These are phyloP conservation scores for Ormyrus rosae DNA, from an alignment of 2,888 invertebrate genomes.

Conservation along the genomic window DNA sequence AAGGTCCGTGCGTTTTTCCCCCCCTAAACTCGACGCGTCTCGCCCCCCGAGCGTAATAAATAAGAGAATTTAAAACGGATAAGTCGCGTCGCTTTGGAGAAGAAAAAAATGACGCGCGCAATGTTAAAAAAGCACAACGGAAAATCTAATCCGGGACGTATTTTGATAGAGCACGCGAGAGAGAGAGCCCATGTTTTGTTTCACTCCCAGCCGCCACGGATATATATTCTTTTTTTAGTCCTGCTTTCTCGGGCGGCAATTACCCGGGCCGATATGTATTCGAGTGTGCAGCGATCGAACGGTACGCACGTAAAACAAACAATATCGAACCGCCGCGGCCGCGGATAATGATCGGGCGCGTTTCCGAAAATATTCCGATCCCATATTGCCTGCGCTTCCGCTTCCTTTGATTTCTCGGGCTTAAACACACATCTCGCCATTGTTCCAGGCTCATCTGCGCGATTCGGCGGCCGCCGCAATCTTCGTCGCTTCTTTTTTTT, in stretches of 20 bases:
- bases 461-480: no score
- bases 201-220: neutral
- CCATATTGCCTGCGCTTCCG: no score
- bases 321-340: neutral
- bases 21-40: neutral
- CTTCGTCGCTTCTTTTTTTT: no score
- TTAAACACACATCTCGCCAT: no score
- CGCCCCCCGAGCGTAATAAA: constrained; percentile 18
- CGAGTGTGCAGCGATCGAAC: neutral
- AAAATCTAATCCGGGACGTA: constrained; percentile 31
- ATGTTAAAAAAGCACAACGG: constrained; percentile 32
- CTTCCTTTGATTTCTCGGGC: no score
- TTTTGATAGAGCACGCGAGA: constrained; percentile 36
- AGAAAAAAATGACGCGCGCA: constrained; percentile 12
- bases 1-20: neutral
- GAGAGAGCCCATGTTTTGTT: neutral
- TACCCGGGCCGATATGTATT: neutral
- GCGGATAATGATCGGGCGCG: no score
- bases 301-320: neutral
- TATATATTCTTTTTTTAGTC: neutral
- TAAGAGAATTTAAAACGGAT: constrained; percentile 44
- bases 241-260: neutral
- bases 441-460: no score
- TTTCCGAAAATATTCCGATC: no score
- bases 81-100: neutral